Evolutionary conservation across 2,888 invertebrate species (phyloP).

Genomic region (Lepidonotus clava): DNA sequence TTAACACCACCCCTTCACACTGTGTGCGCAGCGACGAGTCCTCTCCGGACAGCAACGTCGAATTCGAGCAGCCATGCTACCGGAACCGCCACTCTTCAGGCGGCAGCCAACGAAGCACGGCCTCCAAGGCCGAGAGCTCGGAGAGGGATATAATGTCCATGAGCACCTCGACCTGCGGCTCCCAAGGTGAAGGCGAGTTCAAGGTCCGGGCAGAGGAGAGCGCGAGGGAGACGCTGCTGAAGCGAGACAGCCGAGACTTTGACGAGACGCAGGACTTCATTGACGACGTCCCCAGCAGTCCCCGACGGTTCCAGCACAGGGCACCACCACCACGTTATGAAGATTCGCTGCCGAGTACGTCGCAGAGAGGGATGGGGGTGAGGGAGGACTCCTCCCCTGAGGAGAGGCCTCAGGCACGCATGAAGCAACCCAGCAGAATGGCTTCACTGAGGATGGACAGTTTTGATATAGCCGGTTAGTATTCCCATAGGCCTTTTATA

Average conservation of each 20-base stretch:
- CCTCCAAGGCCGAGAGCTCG: not conserved
- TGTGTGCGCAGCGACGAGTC: not conserved
- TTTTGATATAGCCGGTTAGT: constrained; percentile 22
- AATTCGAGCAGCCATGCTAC: constrained; percentile 29
- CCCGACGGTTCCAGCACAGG: not conserved
- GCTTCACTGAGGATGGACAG: not conserved
- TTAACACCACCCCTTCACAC: not conserved
- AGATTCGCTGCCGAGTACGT: not conserved
- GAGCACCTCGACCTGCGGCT: constrained; percentile 22
- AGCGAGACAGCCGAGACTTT: not conserved
- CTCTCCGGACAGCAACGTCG: constrained; percentile 36
- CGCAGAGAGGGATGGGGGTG: not conserved
- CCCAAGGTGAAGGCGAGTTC: constrained; percentile 17
- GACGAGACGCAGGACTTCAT: not conserved
- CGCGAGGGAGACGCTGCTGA: constrained; percentile 8
- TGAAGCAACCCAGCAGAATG: not conserved
- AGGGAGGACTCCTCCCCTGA: not conserved
- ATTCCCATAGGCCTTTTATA: no score
- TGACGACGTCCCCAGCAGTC: constrained; percentile 27
- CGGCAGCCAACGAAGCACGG: not conserved
- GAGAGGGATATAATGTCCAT: constrained; percentile 37
- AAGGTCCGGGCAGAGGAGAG: constrained; percentile 49
- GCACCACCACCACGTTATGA: not conserved
- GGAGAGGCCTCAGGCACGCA: not conserved
- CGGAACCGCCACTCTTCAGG: constrained; percentile 34